Evolutionary conservation across 2,888 invertebrate genomes (phyloP).

Genomic region (Cerceris rybyensis): DNA sequence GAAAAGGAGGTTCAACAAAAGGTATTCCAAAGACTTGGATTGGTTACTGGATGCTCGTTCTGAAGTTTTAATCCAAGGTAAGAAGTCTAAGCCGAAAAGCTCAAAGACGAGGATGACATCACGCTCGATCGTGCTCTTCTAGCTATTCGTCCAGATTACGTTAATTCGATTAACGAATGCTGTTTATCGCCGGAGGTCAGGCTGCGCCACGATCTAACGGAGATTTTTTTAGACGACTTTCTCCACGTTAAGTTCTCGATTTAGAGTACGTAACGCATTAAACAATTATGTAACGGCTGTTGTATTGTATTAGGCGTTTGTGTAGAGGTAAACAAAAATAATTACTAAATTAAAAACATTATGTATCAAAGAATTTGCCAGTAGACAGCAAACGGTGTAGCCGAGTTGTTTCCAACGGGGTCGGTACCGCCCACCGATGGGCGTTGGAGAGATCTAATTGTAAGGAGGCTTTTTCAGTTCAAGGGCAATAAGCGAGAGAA

Average conservation of each 20-base stretch:
- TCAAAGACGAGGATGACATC: slow-evolving; percentile 75
- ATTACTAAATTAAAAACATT: too few relatives aligned
- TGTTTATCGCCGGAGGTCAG: slow-evolving; percentile 44
- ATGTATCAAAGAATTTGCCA: too few relatives aligned
- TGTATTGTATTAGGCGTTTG: too few relatives aligned
- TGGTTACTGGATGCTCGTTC: slow-evolving; percentile 63
- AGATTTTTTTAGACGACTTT: slow-evolving; percentile 12
- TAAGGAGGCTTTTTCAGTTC: too few relatives aligned
- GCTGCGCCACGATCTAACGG: slow-evolving; percentile 16
- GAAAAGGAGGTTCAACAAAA: slow-evolving; percentile 45
- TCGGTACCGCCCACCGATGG: too few relatives aligned
- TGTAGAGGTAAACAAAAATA: too few relatives aligned
- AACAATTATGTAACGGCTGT: too few relatives aligned
- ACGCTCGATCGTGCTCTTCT: slow-evolving; percentile 77
- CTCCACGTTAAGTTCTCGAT: neutral
- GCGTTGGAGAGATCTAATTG: too few relatives aligned
- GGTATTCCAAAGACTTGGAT: slow-evolving; percentile 33
- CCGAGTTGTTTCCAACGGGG: too few relatives aligned
- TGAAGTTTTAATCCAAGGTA: slow-evolving; percentile 68
- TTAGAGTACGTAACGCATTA: too few relatives aligned
- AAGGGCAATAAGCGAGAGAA: too few relatives aligned
- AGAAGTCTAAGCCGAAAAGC: slow-evolving; percentile 78
- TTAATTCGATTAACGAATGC: slow-evolving; percentile 80
- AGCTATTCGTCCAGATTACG: slow-evolving; percentile 74
- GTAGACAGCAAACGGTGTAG: too few relatives aligned